These are phyloP conservation scores for Chymomyza amoena DNA, from an alignment of 2,888 invertebrate species.

Conservation along the genomic window DNA sequence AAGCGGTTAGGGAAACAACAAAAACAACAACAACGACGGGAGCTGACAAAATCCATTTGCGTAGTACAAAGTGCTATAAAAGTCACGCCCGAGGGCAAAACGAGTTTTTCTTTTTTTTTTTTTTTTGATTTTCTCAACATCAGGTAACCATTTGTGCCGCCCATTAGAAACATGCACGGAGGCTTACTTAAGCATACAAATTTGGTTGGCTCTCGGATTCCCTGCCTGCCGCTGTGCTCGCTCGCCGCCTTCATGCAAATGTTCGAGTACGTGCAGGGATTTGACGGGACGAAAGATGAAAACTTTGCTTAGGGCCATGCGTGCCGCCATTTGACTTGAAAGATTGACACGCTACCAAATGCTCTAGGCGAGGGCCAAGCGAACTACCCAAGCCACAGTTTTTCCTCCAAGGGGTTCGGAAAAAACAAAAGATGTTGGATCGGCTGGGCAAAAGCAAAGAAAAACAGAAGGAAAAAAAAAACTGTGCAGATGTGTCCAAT, in stretches of 20 bases:
- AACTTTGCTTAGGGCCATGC: constrained; percentile 57
- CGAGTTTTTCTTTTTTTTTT: constrained; percentile 49
- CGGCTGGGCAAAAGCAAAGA: not conserved
- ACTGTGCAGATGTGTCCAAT: constrained; percentile 67
- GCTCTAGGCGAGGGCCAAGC: constrained; percentile 31
- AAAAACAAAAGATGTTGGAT: not conserved
- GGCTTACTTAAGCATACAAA: constrained; percentile 68
- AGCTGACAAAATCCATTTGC: constrained; percentile 50
- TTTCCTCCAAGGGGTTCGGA: not conserved
- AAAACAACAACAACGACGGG: not conserved
- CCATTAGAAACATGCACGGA: constrained; percentile 69
- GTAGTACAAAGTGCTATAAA: constrained; percentile 63
- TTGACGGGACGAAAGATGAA: constrained; percentile 38
- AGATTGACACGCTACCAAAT: constrained; percentile 70
- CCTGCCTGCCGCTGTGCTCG: not conserved
- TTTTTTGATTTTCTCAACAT: constrained; percentile 53
- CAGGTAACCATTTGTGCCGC: constrained; percentile 70
- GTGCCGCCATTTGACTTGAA: constrained; percentile 67
- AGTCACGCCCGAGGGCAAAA: constrained; percentile 68
- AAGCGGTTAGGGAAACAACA: constrained; percentile 1
- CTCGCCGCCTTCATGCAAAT: constrained; percentile 43
- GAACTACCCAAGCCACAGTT: not conserved
- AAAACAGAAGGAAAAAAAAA: constrained; percentile 29
- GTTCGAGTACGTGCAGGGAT: constrained; percentile 59
- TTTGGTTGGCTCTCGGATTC: constrained; percentile 7